Percentiles rank a stretch among this genome's conserved stretches.
Conservation (phyloP, 2,888 invertebrate species). For the Tinea pellionella region DNA sequence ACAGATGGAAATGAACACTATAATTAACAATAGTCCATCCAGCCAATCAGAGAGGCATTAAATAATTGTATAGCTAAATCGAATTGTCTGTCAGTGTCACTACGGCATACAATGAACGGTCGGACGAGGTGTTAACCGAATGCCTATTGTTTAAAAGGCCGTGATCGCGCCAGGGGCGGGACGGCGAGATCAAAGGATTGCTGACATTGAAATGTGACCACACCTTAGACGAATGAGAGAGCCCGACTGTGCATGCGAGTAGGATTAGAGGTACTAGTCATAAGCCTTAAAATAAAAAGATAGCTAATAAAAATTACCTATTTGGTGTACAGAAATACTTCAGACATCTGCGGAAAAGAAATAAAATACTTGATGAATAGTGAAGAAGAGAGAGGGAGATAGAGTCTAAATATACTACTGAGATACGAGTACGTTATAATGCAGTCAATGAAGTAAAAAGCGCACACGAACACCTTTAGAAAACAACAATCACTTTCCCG, state of each 20-base stretch:
- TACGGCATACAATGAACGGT: slow-evolving; percentile 31
- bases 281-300: neutral
- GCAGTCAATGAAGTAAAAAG: slow-evolving; percentile 24
- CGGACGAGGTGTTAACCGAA: slow-evolving; percentile 37
- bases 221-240: slow-evolving; percentile 23
- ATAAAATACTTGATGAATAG: slow-evolving; percentile 1
- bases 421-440: neutral
- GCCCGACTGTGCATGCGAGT: slow-evolving; percentile 6
- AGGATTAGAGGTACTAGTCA: neutral
- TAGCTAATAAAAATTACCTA: slow-evolving; percentile 2
- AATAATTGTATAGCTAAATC: slow-evolving; percentile 9
- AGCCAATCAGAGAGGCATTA: slow-evolving; percentile 13
- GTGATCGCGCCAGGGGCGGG: slow-evolving; percentile 25
- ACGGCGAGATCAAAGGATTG: slow-evolving; percentile 39
- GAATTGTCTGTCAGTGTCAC: slow-evolving; percentile 19
- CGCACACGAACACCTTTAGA: slow-evolving; percentile 37
- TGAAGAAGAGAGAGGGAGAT: neutral
- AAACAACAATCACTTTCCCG: slow-evolving; percentile 24
- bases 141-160: slow-evolving; percentile 35
- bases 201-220: slow-evolving; percentile 38
- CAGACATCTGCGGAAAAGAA: slow-evolving; percentile 9
- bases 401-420: neutral
- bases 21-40: slow-evolving; percentile 4
- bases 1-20: slow-evolving; percentile 4
- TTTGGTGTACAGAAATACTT: slow-evolving; percentile 8